A percentile compares a stretch with the other conserved stretches of the same genome.
phyloP scores from a whole-genome alignment of 2,888 invertebrate genomes.

The Pomacea canaliculata region DNA sequence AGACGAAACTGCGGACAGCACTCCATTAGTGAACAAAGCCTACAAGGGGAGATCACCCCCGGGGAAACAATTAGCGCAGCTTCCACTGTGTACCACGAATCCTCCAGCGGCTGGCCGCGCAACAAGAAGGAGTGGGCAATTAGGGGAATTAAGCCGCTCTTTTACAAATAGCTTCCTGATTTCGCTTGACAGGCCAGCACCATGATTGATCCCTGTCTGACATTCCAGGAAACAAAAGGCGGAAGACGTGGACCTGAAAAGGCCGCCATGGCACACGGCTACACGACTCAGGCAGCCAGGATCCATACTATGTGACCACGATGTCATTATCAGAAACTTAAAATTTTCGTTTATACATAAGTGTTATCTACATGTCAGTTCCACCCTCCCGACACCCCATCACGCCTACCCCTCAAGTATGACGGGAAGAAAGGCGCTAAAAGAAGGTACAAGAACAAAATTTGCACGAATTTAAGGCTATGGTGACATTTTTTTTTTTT shows the following conservation, averaged over 20 bases:
- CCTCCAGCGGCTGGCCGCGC: neutral
- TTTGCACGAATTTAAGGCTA: too few relatives aligned
- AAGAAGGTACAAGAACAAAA: too few relatives aligned
- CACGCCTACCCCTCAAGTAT: too few relatives aligned
- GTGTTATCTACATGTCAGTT: too few relatives aligned
- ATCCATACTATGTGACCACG: too few relatives aligned
- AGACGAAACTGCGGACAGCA: slow-evolving; percentile 23
- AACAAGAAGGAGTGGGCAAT: neutral
- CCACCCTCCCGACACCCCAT: too few relatives aligned
- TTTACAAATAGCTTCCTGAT: slow-evolving; percentile 35
- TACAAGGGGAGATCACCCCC: slow-evolving; percentile 22
- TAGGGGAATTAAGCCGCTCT: slow-evolving; percentile 24
- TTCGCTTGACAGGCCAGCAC: slow-evolving; percentile 23
- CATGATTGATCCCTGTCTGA: slow-evolving; percentile 25
- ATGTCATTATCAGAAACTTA: too few relatives aligned
- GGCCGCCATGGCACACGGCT: too few relatives aligned
- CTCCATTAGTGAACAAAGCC: slow-evolving; percentile 19
- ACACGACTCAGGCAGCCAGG: too few relatives aligned
- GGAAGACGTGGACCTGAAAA: neutral
- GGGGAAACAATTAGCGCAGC: slow-evolving; percentile 24
- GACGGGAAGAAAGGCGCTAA: too few relatives aligned
- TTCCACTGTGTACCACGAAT: slow-evolving; percentile 16
- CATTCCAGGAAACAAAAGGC: slow-evolving; percentile 15
- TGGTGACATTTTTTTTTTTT: too few relatives aligned
- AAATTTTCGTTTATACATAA: too few relatives aligned